phyloP scores from a whole-genome alignment of 2,888 invertebrate genomes.

The Philonicus albiceps region DNA sequence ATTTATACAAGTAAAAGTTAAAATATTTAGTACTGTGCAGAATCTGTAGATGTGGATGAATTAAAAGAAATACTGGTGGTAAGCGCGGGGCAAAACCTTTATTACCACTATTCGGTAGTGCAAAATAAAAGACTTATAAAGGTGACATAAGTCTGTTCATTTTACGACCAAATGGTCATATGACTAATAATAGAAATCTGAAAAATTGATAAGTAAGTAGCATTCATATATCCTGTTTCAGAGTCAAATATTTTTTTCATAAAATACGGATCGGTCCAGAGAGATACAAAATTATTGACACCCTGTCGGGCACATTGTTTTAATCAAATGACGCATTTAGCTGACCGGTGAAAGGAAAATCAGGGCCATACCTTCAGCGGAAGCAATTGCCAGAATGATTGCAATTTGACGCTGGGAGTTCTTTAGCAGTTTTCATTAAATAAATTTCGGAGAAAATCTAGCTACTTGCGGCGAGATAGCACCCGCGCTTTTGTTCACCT shows the following conservation, averaged over 20 bases:
- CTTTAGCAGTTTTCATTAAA: not conserved
- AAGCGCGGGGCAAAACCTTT: no score
- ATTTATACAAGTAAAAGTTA: no score
- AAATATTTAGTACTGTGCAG: no score
- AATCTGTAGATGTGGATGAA: no score
- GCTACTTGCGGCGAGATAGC: not conserved
- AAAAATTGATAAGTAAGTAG: not conserved
- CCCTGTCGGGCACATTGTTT: not conserved
- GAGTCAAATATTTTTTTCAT: not conserved
- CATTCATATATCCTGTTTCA: not conserved
- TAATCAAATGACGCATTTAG: not conserved
- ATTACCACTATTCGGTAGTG: no score
- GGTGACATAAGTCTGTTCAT: not conserved
- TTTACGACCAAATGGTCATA: not conserved
- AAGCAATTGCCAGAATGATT: not conserved
- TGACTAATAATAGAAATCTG: not conserved
- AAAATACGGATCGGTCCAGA: not conserved
- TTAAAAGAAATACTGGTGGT: no score
- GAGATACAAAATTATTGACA: not conserved
- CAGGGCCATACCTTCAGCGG: not conserved
- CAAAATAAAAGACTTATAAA: not conserved
- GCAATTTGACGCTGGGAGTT: not conserved
- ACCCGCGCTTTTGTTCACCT: slow-evolving; percentile 10
- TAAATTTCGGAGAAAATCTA: not conserved
- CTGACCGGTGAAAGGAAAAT: not conserved